Conservation (phyloP, 1,140 invertebrate species). For the Dufourea novaeangliae region DNA sequence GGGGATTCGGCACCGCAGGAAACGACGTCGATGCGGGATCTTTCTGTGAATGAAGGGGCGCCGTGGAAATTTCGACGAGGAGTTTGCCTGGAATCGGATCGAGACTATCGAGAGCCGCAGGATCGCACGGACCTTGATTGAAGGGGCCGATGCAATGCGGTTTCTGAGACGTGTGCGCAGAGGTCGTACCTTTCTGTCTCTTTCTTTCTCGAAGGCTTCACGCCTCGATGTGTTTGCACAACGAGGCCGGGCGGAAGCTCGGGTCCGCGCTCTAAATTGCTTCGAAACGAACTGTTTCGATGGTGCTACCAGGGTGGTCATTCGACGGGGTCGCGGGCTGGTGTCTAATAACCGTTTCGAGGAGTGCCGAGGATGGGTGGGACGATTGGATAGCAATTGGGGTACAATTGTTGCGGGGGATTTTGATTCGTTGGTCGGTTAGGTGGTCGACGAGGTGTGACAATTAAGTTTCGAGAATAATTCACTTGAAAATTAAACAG, state of each 20-base stretch:
- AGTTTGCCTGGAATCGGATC: slow-evolving; percentile 21
- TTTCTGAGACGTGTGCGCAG: slow-evolving; percentile 3
- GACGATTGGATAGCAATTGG: neutral
- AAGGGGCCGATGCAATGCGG: slow-evolving; percentile 6
- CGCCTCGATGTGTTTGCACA: slow-evolving; percentile 3
- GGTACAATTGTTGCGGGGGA: neutral
- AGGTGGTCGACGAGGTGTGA: too few relatives aligned
- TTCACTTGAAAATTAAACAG: too few relatives aligned
- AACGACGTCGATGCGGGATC: slow-evolving; percentile 7
- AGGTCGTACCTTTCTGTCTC: too few relatives aligned
- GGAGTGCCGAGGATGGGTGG: neutral
- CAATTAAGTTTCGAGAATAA: too few relatives aligned
- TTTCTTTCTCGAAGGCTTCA: neutral
- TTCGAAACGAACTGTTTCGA: neutral
- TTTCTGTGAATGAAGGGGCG: neutral
- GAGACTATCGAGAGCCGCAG: slow-evolving; percentile 6
- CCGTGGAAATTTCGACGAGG: slow-evolving; percentile 5
- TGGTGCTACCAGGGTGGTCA: neutral
- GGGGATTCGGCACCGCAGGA: slow-evolving; percentile 2
- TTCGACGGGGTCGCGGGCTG: neutral
- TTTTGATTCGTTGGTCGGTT: too few relatives aligned
- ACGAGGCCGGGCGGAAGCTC: neutral
- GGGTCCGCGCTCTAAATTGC: neutral
- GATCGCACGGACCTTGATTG: slow-evolving; percentile 21
- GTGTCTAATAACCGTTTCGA: neutral